These are phyloP conservation scores for Hyla sarda DNA, from an alignment of 2,113 vertebrate species.

Conservation along the genomic window DNA sequence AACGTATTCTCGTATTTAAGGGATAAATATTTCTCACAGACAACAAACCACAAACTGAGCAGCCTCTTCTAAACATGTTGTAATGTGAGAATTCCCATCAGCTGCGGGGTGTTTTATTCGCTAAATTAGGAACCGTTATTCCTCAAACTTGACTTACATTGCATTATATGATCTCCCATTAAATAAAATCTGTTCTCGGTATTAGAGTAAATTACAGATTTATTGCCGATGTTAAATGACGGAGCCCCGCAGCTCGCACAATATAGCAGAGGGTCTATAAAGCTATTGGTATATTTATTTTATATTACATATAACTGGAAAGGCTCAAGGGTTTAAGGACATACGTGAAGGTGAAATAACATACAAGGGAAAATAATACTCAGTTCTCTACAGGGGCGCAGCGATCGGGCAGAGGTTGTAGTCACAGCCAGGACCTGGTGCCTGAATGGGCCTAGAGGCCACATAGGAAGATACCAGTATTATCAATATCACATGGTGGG, in stretches of 20 bases:
- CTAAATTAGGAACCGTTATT: conserved; percentile 77
- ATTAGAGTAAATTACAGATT: conserved; percentile 52
- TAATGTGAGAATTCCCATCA: conserved; percentile 83
- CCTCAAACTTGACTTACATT: conserved; percentile 68
- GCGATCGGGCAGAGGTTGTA: not conserved
- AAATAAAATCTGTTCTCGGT: conserved; percentile 54
- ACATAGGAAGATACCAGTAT: not conserved
- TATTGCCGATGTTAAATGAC: conserved; percentile 46
- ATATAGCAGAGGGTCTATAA: conserved; percentile 25
- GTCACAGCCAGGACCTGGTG: not conserved
- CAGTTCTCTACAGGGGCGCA: not conserved
- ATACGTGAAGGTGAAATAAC: not conserved
- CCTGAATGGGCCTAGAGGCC: not conserved
- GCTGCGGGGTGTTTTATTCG: conserved; percentile 77
- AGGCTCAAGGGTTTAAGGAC: not conserved
- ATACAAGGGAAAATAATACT: not conserved
- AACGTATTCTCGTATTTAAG: conserved; percentile 47
- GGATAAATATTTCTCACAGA: conserved; percentile 57
- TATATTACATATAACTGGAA: conserved; percentile 23
- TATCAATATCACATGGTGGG: not conserved
- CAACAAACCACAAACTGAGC: conserved; percentile 80
- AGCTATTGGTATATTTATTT: conserved; percentile 27
- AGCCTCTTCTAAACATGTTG: conserved; percentile 75
- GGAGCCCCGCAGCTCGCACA: conserved; percentile 23
- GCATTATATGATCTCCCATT: conserved; percentile 69